Percentiles rank a stretch among this genome's conserved stretches.
These are phyloP conservation scores for Phylloscopus whistleri DNA, from an alignment of 2,113 vertebrate species.

Conservation along the genomic window DNA sequence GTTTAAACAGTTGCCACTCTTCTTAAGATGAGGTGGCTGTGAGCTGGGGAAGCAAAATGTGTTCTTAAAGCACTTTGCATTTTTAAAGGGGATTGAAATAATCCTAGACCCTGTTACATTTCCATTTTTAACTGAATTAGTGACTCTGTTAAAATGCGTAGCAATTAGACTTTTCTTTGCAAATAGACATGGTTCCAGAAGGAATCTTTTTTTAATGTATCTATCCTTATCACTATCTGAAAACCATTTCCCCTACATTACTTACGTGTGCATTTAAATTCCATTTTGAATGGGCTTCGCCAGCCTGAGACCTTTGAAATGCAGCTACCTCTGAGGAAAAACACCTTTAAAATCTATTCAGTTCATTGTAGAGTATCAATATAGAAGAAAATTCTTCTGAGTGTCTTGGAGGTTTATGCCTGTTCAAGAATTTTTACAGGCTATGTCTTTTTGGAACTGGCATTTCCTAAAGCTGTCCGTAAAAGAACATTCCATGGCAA, in stretches of 20 bases:
- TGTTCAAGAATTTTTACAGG: background rate
- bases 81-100: constrained; percentile 13
- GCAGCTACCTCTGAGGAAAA: background rate
- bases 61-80: background rate
- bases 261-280: background rate
- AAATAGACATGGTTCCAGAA: background rate
- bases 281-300: background rate
- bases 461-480: background rate
- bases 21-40: background rate
- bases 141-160: background rate
- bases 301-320: background rate
- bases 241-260: background rate
- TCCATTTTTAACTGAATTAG: constrained; percentile 54
- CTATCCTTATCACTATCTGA: background rate
- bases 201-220: background rate
- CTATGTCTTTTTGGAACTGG: background rate
- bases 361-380: background rate
- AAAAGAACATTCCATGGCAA: background rate
- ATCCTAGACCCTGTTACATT: constrained; percentile 32
- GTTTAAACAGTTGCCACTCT: constrained; percentile 11
- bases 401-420: background rate
- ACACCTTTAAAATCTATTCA: background rate
- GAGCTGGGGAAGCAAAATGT: background rate
- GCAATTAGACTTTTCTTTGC: constrained; percentile 27
- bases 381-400: background rate